Percentiles rank a stretch among this genome's conserved stretches.
Evolutionary conservation across 2,888 invertebrate species (phyloP).

Genomic region (Ommatoiulus sabulosus): DNA sequence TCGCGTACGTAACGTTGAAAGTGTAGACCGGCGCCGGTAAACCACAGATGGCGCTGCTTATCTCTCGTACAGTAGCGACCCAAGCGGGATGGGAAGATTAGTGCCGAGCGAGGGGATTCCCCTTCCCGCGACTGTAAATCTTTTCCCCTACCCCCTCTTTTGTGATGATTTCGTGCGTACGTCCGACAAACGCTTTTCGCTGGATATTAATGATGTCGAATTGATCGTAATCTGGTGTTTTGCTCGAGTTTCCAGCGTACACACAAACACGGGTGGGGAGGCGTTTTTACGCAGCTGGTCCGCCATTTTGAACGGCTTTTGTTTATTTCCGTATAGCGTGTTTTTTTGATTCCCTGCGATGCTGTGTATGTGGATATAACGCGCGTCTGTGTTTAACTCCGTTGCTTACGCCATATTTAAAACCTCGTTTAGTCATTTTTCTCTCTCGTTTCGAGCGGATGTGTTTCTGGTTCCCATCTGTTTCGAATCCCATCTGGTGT

Average conservation of each 20-base stretch:
- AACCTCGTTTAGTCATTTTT: not conserved
- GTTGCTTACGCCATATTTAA: not conserved
- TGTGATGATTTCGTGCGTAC: not conserved
- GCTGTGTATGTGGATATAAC: not conserved
- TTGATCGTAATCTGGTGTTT: not conserved
- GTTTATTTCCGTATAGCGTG: conserved; percentile 17
- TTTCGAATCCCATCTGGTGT: not conserved
- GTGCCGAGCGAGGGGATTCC: too few relatives aligned
- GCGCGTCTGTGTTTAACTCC: not conserved
- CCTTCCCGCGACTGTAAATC: too few relatives aligned
- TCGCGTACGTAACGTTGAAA: too few relatives aligned
- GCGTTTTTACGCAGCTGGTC: too few relatives aligned
- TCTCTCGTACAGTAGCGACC: too few relatives aligned
- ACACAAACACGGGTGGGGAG: too few relatives aligned
- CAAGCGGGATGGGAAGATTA: too few relatives aligned
- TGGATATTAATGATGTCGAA: not conserved
- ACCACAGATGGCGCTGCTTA: too few relatives aligned
- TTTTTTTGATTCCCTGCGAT: not conserved
- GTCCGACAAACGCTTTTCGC: conserved; percentile 5
- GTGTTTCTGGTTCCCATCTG: conserved; percentile 14
- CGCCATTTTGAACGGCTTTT: not conserved
- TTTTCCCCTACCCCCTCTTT: not conserved
- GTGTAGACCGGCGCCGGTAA: too few relatives aligned
- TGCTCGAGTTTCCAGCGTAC: not conserved
- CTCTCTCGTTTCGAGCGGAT: not conserved